These are phyloP conservation scores for Oppia nitens DNA, from an alignment of 1,140 invertebrate genomes.

Conservation along the genomic window DNA sequence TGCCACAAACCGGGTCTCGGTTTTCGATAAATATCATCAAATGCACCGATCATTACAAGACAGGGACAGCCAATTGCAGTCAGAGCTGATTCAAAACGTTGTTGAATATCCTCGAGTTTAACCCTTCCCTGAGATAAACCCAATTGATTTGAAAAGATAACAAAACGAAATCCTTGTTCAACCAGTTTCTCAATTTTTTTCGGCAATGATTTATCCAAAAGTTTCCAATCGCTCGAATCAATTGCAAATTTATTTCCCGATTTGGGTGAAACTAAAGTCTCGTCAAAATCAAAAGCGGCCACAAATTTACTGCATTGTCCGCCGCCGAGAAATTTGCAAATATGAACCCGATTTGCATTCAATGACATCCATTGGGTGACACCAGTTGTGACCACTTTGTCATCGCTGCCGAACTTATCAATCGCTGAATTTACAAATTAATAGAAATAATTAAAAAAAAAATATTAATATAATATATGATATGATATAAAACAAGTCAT, in stretches of 20 bases:
- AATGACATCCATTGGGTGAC: not conserved
- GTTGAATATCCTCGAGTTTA: constrained; percentile 11
- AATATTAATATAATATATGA: not conserved
- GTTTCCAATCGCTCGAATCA: constrained; percentile 18
- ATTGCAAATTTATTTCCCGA: constrained; percentile 15
- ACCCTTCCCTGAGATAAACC: constrained; percentile 13
- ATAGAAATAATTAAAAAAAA: not conserved
- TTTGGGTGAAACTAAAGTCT: constrained; percentile 17
- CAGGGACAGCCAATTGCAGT: constrained; percentile 12
- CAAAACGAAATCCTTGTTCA: constrained; percentile 14
- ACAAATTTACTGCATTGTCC: not conserved
- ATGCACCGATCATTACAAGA: constrained; percentile 11
- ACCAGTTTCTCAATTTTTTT: not conserved
- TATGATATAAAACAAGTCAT: not conserved
- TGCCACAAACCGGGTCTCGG: constrained; percentile 16
- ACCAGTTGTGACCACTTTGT: not conserved
- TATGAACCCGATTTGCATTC: not conserved
- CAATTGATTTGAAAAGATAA: constrained; percentile 19
- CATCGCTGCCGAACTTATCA: too few species aligned
- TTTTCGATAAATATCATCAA: constrained; percentile 17
- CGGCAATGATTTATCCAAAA: constrained; percentile 12
- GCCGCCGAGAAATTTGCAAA: constrained; percentile 13
- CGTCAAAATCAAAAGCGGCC: constrained; percentile 20
- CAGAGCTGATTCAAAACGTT: constrained; percentile 11
- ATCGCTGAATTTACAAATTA: not conserved